Conservation (phyloP, 2,888 invertebrate species). For the Ennomos fuscantarius region DNA sequence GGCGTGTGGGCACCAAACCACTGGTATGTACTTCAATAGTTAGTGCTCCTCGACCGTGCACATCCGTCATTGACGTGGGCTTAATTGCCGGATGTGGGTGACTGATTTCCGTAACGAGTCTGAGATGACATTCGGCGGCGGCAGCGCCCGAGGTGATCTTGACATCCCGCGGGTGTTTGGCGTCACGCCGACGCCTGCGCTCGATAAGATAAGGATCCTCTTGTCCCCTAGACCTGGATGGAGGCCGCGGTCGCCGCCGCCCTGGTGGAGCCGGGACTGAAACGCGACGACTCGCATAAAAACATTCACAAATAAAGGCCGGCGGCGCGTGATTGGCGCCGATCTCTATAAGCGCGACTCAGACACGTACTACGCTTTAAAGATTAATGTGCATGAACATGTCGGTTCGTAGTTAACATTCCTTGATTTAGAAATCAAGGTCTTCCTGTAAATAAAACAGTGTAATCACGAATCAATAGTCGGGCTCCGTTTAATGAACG, state of each 20-base stretch:
- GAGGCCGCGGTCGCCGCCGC: constrained; percentile 29
- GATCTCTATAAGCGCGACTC: constrained; percentile 54
- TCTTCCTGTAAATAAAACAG: constrained; percentile 34
- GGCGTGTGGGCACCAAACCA: constrained; percentile 65
- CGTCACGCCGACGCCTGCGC: constrained; percentile 65
- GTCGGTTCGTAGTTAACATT: constrained; percentile 42
- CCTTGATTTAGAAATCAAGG: constrained; percentile 41
- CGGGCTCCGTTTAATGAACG: constrained; percentile 31
- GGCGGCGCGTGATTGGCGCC: constrained; percentile 56
- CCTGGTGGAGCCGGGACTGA: constrained; percentile 40
- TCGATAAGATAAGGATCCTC: constrained; percentile 57
- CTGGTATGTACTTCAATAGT: constrained; percentile 57
- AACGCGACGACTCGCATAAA: constrained; percentile 63
- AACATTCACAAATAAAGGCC: constrained; percentile 72
- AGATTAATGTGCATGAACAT: constrained; percentile 62
- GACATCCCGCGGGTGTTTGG: constrained; percentile 53
- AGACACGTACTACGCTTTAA: constrained; percentile 49
- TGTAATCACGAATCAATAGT: constrained; percentile 29
- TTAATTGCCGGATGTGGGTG: constrained; percentile 64
- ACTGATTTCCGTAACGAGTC: constrained; percentile 55
- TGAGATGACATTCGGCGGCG: constrained; percentile 34
- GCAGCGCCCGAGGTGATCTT: constrained; percentile 40
- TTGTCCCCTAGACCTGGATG: constrained; percentile 6
- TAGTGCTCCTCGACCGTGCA: constrained; percentile 55
- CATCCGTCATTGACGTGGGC: constrained; percentile 59